Percentiles rank a stretch among this genome's conserved stretches.
phyloP scores from a whole-genome alignment of 2,113 vertebrate genomes.

The Alaudala cheleensis region DNA sequence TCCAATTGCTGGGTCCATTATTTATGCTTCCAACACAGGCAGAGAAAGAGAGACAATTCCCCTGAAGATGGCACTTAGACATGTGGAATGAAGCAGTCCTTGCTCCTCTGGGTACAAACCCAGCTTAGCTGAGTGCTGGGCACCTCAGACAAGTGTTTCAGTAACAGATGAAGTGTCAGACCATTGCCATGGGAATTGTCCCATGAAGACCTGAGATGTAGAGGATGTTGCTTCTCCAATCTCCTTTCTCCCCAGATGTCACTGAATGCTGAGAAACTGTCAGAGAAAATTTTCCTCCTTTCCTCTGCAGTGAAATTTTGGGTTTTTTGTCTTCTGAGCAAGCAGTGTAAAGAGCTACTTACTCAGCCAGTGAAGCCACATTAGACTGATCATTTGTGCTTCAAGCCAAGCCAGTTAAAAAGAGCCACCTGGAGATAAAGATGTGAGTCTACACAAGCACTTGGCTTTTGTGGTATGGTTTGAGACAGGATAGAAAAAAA shows the following conservation, averaged over 20 bases:
- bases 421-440: constrained; percentile 22
- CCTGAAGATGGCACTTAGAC: background rate
- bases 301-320: background rate
- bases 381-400: constrained; percentile 35
- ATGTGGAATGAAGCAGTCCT: background rate
- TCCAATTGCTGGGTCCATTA: background rate
- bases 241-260: background rate
- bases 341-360: background rate
- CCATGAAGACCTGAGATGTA: background rate
- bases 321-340: background rate
- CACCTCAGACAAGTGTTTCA: background rate
- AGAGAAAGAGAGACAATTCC: background rate
- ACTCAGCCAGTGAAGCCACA: constrained; percentile 32
- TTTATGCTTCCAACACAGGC: background rate
- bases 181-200: background rate
- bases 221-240: fast-evolving
- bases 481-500: background rate
- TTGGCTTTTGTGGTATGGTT: background rate
- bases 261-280: background rate
- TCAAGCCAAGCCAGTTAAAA: constrained; percentile 35
- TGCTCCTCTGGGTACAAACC: background rate
- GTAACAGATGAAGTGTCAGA: background rate
- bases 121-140: background rate
- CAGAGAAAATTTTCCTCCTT: background rate
- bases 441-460: background rate